phyloP scores from a whole-genome alignment of 2,888 invertebrate species.

The Orthonevra nobilis region DNA sequence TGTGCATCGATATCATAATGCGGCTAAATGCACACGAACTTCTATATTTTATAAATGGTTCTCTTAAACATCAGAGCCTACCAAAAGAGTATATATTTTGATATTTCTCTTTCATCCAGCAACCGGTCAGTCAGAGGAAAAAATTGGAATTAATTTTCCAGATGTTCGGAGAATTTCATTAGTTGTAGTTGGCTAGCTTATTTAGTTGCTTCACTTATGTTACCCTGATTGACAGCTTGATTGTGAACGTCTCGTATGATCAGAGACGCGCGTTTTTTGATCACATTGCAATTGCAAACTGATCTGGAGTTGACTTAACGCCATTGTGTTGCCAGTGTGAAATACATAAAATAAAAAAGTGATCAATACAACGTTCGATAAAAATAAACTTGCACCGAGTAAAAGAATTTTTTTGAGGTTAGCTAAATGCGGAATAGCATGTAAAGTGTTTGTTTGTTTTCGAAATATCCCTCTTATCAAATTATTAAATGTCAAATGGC shows the following conservation, averaged over 20 bases:
- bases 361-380: not conserved
- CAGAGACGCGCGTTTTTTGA: constrained; percentile 68
- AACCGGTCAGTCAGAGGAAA: constrained; percentile 1
- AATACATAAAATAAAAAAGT: constrained; percentile 6
- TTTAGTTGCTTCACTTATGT: constrained; percentile 76
- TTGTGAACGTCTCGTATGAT: constrained; percentile 76
- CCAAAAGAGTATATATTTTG: no score
- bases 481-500: not conserved
- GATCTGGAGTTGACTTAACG: not conserved
- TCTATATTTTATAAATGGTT: no score
- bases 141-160: constrained; percentile 43
- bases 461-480: constrained; percentile 20
- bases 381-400: not conserved
- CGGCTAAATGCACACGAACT: no score
- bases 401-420: constrained; percentile 12
- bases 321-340: not conserved
- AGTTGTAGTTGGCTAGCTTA: no score
- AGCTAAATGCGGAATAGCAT: constrained; percentile 2
- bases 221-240: constrained; percentile 74
- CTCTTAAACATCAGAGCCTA: no score
- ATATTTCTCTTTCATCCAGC: not conserved
- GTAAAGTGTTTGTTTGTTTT: not conserved
- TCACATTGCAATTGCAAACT: constrained; percentile 12
- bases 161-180: constrained; percentile 36
- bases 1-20: no score